Evolutionary conservation across 2,113 vertebrate species (phyloP).

Genomic region (Vanacampus margaritifer): DNA sequence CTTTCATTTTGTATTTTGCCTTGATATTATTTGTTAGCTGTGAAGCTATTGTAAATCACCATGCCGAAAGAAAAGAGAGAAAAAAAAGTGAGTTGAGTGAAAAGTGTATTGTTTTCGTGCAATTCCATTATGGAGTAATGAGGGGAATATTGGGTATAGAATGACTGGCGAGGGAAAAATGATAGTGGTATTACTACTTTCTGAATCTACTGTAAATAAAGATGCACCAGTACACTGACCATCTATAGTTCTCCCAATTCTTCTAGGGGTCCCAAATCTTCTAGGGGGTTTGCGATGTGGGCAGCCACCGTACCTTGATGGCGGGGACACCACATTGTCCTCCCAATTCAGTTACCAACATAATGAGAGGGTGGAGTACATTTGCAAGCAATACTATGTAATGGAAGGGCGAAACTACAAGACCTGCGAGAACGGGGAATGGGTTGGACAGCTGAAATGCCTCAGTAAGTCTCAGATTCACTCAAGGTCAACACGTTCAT

Average conservation of each 20-base stretch:
- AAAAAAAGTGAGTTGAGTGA: too few relatives aligned
- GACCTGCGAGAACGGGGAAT: slow-evolving; percentile 40
- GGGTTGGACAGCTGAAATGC: slow-evolving; percentile 43
- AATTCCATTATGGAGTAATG: too few relatives aligned
- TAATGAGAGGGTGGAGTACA: slow-evolving; percentile 10
- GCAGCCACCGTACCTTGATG: background rate
- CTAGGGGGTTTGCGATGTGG: slow-evolving; percentile 8
- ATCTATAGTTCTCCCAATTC: background rate
- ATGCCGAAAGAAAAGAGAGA: too few relatives aligned
- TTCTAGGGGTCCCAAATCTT: slow-evolving; percentile 19
- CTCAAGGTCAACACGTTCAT: too few relatives aligned
- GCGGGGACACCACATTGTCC: slow-evolving; percentile 5
- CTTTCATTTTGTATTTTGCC: too few relatives aligned
- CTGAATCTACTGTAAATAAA: background rate
- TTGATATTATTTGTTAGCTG: too few relatives aligned
- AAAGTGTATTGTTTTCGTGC: too few relatives aligned
- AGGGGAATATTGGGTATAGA: too few relatives aligned
- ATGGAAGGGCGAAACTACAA: background rate
- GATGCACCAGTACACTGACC: too few relatives aligned
- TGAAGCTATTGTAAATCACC: too few relatives aligned
- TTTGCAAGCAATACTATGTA: background rate
- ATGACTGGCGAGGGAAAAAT: too few relatives aligned
- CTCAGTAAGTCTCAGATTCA: slow-evolving; percentile 40
- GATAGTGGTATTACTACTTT: background rate
- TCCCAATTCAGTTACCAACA: rapidly evolving